These are phyloP conservation scores for Balaeniceps rex DNA, from an alignment of 2,113 vertebrate genomes.

Conservation along the genomic window DNA sequence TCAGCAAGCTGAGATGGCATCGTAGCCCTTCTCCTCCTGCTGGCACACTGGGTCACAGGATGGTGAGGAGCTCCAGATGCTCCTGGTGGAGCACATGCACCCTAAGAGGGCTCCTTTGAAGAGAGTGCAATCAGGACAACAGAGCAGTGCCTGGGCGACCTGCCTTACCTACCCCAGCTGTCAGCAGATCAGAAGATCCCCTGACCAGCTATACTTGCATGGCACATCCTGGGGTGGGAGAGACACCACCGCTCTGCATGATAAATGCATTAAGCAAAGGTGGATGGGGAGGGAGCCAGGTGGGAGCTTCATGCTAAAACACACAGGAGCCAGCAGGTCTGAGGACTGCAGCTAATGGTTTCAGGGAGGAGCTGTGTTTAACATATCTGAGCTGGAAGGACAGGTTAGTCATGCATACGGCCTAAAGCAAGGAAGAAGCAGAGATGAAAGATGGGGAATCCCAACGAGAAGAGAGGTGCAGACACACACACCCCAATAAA, in stretches of 20 bases:
- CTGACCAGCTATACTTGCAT: neutral
- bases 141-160: neutral
- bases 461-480: neutral
- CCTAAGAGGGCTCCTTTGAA: neutral
- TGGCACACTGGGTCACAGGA: neutral
- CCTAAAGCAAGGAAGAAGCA: slow-evolving; percentile 25
- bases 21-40: neutral
- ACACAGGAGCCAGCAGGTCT: neutral
- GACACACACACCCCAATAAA: neutral
- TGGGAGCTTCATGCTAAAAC: neutral
- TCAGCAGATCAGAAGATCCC: neutral
- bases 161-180: neutral
- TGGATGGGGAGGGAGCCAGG: neutral
- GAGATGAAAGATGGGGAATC: slow-evolving; percentile 32
- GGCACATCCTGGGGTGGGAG: neutral
- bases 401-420: slow-evolving; percentile 3
- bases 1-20: neutral
- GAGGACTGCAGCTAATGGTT: neutral
- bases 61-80: neutral
- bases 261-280: neutral
- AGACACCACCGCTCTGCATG: neutral
- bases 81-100: neutral
- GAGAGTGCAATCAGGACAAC: neutral
- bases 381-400: neutral
- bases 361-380: slow-evolving; percentile 6